Conservation (phyloP, 2,797 vertebrate genomes). For the Falco berigora region DNA sequence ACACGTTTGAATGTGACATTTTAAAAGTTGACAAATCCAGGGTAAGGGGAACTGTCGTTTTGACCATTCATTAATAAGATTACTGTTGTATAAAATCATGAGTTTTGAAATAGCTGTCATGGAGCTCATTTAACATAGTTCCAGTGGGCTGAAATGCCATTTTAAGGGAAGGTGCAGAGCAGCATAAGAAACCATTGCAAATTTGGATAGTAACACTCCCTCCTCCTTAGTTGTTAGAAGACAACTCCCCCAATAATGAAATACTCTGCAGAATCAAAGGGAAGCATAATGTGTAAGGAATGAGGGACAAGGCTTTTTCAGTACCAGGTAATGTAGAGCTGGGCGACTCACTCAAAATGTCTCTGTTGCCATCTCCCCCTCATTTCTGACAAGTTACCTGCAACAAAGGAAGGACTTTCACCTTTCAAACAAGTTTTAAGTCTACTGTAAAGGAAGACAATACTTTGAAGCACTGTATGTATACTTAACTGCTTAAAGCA, state of each 20-base stretch:
- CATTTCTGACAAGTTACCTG: neutral
- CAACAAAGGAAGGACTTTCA: neutral
- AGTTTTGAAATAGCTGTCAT: neutral
- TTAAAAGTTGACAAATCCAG: neutral
- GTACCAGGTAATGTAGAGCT: fast-evolving
- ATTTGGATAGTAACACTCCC: neutral
- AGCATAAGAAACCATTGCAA: neutral
- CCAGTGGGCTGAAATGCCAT: neutral
- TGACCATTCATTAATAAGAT: neutral
- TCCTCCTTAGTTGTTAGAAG: neutral
- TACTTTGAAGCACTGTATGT: neutral
- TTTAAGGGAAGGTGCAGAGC: neutral
- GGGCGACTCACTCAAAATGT: neutral
- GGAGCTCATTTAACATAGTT: neutral
- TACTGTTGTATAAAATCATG: neutral
- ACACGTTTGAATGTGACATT: neutral
- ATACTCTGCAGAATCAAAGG: neutral
- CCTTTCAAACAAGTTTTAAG: neutral
- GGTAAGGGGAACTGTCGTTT: neutral
- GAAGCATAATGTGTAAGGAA: neutral
- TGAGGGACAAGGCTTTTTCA: neutral
- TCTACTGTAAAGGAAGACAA: neutral
- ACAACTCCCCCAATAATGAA: neutral
- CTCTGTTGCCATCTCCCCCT: neutral
- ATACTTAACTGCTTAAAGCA: neutral